These are phyloP conservation scores for Rhagonycha fulva DNA, from an alignment of 2,888 invertebrate genomes.

Conservation along the genomic window DNA sequence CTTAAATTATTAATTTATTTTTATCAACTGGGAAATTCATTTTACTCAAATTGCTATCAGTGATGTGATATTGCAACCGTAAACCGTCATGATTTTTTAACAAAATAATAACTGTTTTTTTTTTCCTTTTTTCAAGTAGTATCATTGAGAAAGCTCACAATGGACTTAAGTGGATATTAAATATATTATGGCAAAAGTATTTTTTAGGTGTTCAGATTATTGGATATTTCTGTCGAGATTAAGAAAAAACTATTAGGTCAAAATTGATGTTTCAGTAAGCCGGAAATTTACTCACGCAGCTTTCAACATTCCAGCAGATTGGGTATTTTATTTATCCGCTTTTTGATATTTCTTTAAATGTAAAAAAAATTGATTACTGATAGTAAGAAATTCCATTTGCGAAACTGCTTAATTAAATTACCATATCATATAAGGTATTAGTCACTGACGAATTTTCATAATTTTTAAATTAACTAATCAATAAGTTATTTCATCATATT, in stretches of 20 bases:
- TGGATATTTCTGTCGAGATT: not conserved
- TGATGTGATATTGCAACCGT: not conserved
- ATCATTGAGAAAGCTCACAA: not conserved
- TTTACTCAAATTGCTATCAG: not conserved
- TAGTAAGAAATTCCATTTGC: not conserved
- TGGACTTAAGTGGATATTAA: not conserved
- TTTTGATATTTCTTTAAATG: not conserved
- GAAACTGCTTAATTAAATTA: not conserved
- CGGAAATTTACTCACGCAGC: not conserved
- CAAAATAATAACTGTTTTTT: too few species aligned
- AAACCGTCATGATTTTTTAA: too few species aligned
- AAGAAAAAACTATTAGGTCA: not conserved
- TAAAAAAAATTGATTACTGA: not conserved
- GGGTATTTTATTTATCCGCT: not conserved
- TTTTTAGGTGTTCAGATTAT: not conserved
- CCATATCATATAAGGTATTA: not conserved
- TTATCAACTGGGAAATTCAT: not conserved
- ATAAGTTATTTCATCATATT: not conserved
- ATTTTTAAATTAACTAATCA: not conserved
- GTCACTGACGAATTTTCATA: not conserved
- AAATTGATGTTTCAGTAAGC: not conserved
- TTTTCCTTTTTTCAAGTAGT: too few species aligned
- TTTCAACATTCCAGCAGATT: not conserved
- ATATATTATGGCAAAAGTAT: not conserved
- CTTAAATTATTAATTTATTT: not conserved